Conservation (phyloP, 2,113 vertebrate species). For the Phaethornis superciliosus region DNA sequence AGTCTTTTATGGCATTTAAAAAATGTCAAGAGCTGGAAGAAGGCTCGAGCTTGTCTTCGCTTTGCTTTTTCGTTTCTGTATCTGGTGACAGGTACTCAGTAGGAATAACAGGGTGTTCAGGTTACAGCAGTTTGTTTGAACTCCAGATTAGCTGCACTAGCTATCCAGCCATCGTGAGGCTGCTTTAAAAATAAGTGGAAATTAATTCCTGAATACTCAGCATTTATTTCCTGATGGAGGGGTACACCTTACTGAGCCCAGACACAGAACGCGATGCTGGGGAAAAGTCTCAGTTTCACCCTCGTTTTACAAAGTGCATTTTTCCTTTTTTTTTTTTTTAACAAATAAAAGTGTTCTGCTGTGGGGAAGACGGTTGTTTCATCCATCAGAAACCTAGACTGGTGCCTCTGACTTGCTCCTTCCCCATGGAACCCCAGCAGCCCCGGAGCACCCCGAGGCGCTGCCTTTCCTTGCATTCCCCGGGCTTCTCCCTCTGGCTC, state of each 20-base stretch:
- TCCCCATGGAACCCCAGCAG: constrained; percentile 33
- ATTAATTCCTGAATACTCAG: not conserved
- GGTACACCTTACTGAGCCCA: rapidly evolving
- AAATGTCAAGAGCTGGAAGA: not conserved
- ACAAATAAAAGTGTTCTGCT: constrained; percentile 41
- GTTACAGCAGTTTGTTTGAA: rapidly evolving
- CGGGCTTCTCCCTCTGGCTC: not conserved
- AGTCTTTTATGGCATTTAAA: not conserved
- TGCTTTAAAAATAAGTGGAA: not conserved
- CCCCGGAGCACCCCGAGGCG: not conserved
- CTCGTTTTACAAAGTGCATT: constrained; percentile 18
- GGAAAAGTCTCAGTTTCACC: constrained; percentile 21
- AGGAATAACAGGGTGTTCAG: not conserved
- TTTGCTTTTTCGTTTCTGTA: not conserved
- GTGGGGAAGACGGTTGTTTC: constrained; percentile 41
- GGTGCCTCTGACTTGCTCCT: constrained; percentile 27
- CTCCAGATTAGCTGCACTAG: not conserved
- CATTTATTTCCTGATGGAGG: not conserved
- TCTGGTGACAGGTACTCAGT: rapidly evolving
- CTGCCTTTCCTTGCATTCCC: not conserved
- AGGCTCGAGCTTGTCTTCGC: not conserved
- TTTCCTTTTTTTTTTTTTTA: not conserved
- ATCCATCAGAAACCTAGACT: not conserved
- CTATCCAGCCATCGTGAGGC: rapidly evolving
- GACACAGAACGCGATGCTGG: too few relatives aligned